Conservation (phyloP, 2,888 invertebrate species). For the Athalia rosae region DNA sequence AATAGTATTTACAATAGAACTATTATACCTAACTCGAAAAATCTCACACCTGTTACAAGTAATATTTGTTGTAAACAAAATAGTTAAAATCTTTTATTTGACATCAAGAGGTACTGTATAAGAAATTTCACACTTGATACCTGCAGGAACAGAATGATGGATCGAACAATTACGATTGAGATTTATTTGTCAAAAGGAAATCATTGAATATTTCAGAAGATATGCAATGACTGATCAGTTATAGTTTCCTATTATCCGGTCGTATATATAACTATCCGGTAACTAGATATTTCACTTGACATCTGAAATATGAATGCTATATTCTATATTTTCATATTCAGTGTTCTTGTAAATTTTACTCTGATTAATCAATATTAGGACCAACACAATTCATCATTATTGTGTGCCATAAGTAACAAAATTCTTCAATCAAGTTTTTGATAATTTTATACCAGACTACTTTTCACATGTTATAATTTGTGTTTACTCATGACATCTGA, state of each 20-base stretch:
- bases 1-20: neutral
- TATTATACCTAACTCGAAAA: constrained; percentile 1
- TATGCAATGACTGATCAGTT: constrained; percentile 8
- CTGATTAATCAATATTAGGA: neutral
- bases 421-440: constrained; percentile 9
- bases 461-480: constrained; percentile 2
- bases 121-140: neutral
- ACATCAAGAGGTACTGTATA: neutral
- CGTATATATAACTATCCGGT: neutral
- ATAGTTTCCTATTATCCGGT: constrained; percentile 10
- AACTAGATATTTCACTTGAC: neutral
- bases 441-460: neutral
- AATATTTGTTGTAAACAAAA: neutral
- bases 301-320: neutral
- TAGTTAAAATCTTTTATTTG: constrained; percentile 10
- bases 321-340: neutral
- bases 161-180: neutral
- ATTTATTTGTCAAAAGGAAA: neutral
- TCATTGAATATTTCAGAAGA: constrained; percentile 3
- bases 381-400: neutral
- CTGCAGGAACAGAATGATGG: neutral
- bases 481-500: constrained; percentile 1
- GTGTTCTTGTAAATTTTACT: neutral
- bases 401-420: constrained; percentile 32
- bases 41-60: constrained; percentile 1